Evolutionary conservation across 2,797 vertebrate genomes (phyloP).

Genomic region (Melanotaenia boesemani): DNA sequence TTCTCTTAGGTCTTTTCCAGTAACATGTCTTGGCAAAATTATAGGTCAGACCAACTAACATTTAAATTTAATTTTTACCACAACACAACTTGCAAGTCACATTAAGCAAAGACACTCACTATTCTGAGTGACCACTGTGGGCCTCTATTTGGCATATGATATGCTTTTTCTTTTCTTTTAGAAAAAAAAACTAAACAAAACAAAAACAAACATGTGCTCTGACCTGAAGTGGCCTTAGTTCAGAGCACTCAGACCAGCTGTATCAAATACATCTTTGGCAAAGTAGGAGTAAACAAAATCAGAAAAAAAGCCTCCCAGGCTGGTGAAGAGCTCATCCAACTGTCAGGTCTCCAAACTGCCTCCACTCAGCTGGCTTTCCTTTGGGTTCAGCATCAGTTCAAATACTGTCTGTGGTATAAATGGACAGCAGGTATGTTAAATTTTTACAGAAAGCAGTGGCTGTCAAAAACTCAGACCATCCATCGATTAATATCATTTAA

Average conservation of each 20-base stretch:
- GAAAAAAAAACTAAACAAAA: constrained; percentile 2
- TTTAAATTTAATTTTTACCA: not conserved
- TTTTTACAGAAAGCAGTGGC: constrained; percentile 14
- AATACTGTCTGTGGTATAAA: constrained; percentile 31
- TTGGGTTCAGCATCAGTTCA: constrained; percentile 56
- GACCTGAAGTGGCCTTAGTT: constrained; percentile 41
- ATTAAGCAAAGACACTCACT: not conserved
- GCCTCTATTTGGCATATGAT: not conserved
- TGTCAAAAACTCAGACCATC: not conserved
- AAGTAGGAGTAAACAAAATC: constrained; percentile 63
- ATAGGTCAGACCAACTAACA: not conserved
- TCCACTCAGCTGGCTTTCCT: constrained; percentile 18
- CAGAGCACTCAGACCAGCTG: constrained; percentile 52
- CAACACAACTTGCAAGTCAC: not conserved
- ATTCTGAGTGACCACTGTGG: not conserved
- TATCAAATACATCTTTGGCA: constrained; percentile 69
- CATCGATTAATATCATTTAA: constrained; percentile 9
- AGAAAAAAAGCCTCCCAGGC: constrained; percentile 55
- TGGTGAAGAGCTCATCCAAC: constrained; percentile 36
- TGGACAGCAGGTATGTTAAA: constrained; percentile 24
- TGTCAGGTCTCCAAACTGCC: constrained; percentile 22
- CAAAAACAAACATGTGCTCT: not conserved
- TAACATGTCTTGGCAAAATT: not conserved
- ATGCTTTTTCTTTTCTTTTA: too few species aligned
- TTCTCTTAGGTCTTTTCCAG: not conserved